Base-by-base conservation (phyloP, 2,113 vertebrate species). In the Scytalopus superciliaris region DNA sequence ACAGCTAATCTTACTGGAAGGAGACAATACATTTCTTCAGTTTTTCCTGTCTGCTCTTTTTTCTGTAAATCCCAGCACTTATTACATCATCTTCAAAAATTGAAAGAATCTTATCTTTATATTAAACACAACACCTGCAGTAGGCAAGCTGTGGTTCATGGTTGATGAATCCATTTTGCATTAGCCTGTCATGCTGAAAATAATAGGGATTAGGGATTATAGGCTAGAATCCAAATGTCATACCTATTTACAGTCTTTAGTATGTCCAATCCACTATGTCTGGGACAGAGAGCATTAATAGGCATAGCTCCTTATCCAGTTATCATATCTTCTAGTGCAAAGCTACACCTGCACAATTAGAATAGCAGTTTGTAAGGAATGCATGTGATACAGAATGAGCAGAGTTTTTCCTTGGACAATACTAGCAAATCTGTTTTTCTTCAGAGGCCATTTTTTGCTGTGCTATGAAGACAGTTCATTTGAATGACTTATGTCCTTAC, bases 171-270 rank as follows among this genome's bases (percentile, higher is more conserved):
- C n/a, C 40, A 6, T 78, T 74, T 47, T 11, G 6, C n/a, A 62
- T 53, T 66, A 84, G 35, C 28, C 55, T 31, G 5, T 28, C 42
- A 42, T 22, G 70, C 56, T 77, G 83, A 87, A 92, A 95, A 87
- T 62, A 89, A 81, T 23, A 87, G 35, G 67, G 77, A 89, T 93
- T 90, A 85, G 47, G 63, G 63, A 92, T 89, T 93, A 89, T 9
- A 45, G 30, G 15, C 67, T 81, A 81, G 89, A 89, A 81, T 89
- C 39, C 52, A 87, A 89, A 84, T 78, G 52, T 45, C 50, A 37
- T 59, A 40, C 33, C 12, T 70, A 84, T 86, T 93, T 75, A n/a
- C 73, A 67, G 42, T 87, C 80, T 75, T 77, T 77, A 87, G 37
- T 49, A 86, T 50, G 30, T 89, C 42, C 10, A 67, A 14, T 84